phyloP scores from a whole-genome alignment of 2,113 vertebrate species.

The Brienomyrus longianalis region DNA sequence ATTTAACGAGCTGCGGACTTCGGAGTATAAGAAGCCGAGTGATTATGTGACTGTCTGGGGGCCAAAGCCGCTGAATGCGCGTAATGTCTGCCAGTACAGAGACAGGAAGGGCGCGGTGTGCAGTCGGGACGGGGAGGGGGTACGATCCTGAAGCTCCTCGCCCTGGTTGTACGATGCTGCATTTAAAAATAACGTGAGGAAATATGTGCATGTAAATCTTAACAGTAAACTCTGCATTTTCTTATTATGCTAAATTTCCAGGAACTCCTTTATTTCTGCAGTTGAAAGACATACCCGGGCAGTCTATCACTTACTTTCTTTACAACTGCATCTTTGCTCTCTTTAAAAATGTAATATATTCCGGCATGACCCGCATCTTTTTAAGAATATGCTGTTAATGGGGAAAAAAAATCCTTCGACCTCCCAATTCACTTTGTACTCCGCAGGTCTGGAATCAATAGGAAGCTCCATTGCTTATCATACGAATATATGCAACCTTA shows the following conservation, averaged over 20 bases:
- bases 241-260: background rate
- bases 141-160: background rate
- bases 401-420: background rate
- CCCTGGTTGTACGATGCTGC: background rate
- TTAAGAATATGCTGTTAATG: background rate
- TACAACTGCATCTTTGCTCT: background rate
- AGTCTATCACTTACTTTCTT: background rate
- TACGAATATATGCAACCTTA: background rate
- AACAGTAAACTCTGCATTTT: background rate
- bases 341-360: background rate
- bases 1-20: background rate
- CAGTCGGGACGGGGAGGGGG: background rate
- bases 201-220: background rate
- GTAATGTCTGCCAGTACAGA: background rate
- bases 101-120: background rate
- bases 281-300: background rate
- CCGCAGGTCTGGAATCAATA: background rate
- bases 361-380: background rate
- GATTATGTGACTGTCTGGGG: background rate
- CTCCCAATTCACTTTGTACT: background rate
- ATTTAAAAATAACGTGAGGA: background rate
- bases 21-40: background rate
- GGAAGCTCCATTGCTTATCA: background rate
- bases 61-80: background rate
- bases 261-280: background rate